phyloP scores from a whole-genome alignment of 1,140 invertebrate genomes.

The Apis mellifera region Amel_HAv3.1 CM009936.2:16322001-16322500 shows the following conservation, averaged over 20 bases:
- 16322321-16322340: conserved; percentile 60
- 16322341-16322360: conserved; percentile 65
- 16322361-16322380: conserved; percentile 62
- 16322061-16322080: conserved; percentile 70
- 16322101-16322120: conserved; percentile 52
- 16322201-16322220: conserved; percentile 63
- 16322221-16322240: conserved; percentile 70
- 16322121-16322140: conserved; percentile 44
- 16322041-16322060: conserved; percentile 67
- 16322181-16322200: conserved; percentile 47
- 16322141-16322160: conserved; percentile 46
- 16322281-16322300: conserved; percentile 50
- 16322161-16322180: conserved; percentile 58
- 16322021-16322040: conserved; percentile 71
- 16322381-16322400: conserved; percentile 50
- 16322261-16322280: conserved; percentile 61
- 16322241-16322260: conserved; percentile 72
- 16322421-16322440: conserved; percentile 23
- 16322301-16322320: conserved; percentile 51
- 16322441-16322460: conserved; percentile 15
- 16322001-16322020: conserved; percentile 64
- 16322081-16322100: conserved; percentile 59
- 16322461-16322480: conserved; percentile 8
- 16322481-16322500: background rate
- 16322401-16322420: conserved; percentile 34